A percentile compares a stretch with the other conserved stretches of the same genome.
Evolutionary conservation across 1,140 invertebrate genomes (phyloP).

Genomic region (Drosophila bifasciata): DNA sequence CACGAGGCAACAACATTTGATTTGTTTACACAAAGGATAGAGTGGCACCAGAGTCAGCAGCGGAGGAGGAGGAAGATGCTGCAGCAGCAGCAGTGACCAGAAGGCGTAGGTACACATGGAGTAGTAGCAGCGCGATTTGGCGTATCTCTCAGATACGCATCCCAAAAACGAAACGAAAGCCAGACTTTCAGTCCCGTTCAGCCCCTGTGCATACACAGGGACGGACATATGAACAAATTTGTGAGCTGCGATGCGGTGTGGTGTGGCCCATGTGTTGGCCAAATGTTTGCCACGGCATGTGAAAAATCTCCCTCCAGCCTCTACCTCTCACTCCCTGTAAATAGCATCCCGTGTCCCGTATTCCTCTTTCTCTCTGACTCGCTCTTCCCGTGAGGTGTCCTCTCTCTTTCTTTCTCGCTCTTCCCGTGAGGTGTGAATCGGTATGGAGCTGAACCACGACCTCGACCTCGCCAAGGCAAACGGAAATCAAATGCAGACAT

Average conservation of each 20-base stretch:
- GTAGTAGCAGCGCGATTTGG: slow-evolving; percentile 11
- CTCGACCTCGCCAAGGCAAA: slow-evolving; percentile 46
- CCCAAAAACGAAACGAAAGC: slow-evolving; percentile 5
- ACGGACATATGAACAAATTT: slow-evolving; percentile 20
- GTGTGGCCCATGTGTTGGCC: slow-evolving; percentile 72
- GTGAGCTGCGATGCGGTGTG: slow-evolving; percentile 1
- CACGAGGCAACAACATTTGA: slow-evolving; percentile 65
- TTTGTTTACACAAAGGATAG: slow-evolving; percentile 71
- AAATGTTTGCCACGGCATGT: slow-evolving; percentile 81
- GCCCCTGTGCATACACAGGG: slow-evolving; percentile 27
- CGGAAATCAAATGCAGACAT: slow-evolving; percentile 79
- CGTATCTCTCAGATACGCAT: slow-evolving; percentile 63
- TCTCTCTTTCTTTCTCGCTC: not conserved
- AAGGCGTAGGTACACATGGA: slow-evolving; percentile 72
- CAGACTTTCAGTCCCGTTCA: slow-evolving; percentile 18
- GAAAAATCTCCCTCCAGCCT: slow-evolving; percentile 66
- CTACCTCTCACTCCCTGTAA: not conserved
- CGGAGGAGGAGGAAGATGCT: not conserved
- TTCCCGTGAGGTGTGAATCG: slow-evolving; percentile 46
- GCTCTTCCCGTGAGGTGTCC: slow-evolving; percentile 40
- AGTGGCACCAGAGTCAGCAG: not conserved
- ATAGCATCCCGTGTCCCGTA: not conserved
- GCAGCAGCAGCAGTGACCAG: slow-evolving; percentile 64
- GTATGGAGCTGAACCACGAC: slow-evolving; percentile 55
- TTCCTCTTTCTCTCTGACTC: not conserved